Evolutionary conservation across 2,113 vertebrate species (phyloP).

Genomic region (Tachuris rubrigastra): DNA sequence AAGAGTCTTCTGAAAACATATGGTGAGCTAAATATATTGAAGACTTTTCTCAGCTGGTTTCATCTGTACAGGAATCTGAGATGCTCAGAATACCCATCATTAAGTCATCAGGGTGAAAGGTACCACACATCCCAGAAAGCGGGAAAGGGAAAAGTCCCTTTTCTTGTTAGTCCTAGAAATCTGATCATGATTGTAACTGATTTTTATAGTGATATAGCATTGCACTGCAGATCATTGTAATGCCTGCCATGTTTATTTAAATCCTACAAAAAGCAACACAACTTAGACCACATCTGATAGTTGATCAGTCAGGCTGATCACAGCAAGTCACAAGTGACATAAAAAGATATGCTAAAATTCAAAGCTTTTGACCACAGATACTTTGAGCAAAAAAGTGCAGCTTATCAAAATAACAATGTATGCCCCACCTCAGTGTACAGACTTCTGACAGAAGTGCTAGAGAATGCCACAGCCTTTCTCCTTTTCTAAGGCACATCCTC

Average conservation of each 20-base stretch:
- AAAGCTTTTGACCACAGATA: background rate
- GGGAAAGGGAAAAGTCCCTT: background rate
- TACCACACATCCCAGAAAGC: background rate
- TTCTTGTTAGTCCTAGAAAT: background rate
- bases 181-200: background rate
- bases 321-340: background rate
- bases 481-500: background rate
- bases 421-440: background rate
- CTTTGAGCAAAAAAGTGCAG: background rate
- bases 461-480: background rate
- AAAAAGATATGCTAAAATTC: background rate
- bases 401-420: background rate
- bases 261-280: background rate
- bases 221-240: background rate
- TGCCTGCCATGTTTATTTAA: background rate
- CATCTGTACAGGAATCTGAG: background rate
- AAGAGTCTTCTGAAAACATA: conserved; percentile 27
- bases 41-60: background rate
- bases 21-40: conserved; percentile 14
- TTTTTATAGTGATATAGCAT: background rate
- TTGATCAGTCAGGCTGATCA: background rate
- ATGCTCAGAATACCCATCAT: background rate
- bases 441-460: background rate
- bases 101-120: background rate
- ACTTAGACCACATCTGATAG: background rate